A percentile compares a stretch with the other conserved stretches of the same genome.
Conservation (phyloP, 2,113 vertebrate species). For the Corydoras sp. region DNA sequence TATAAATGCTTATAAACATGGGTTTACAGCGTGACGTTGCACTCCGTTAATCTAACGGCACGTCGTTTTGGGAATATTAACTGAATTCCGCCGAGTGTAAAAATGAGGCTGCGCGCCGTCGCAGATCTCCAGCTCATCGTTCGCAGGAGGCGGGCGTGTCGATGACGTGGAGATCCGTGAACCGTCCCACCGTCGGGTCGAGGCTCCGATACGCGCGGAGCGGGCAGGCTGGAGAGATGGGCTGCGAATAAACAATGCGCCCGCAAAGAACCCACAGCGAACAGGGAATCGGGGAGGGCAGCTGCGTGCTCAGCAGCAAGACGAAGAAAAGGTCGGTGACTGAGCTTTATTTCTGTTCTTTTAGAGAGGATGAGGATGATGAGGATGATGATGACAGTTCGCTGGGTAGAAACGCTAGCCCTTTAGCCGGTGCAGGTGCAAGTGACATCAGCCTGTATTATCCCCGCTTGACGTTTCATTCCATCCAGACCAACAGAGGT, state of each 20-base stretch:
- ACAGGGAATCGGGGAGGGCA: background rate
- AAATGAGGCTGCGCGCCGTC: background rate
- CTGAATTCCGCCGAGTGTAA: too few species aligned
- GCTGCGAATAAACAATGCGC: slow-evolving; percentile 35
- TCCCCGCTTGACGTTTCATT: background rate
- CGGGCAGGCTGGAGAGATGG: slow-evolving; percentile 10
- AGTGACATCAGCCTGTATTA: slow-evolving; percentile 6
- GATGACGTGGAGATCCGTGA: slow-evolving; percentile 12
- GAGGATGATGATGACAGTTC: too few species aligned
- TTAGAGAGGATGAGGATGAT: too few species aligned
- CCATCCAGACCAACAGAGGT: too few species aligned
- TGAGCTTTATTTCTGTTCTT: background rate
- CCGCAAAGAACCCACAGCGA: background rate
- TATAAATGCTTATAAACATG: too few species aligned
- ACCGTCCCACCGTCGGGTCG: background rate
- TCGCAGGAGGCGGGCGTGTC: background rate
- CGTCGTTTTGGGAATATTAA: too few species aligned
- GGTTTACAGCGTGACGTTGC: too few species aligned
- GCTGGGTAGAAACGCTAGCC: background rate
- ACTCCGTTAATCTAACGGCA: too few species aligned
- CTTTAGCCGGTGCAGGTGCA: slow-evolving; percentile 37
- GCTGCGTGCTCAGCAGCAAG: background rate
- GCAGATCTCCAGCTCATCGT: slow-evolving; percentile 24
- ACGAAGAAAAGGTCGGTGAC: slow-evolving; percentile 18
- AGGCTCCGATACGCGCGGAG: background rate